phyloP scores from a whole-genome alignment of 2,113 vertebrate genomes.

The Sus scrofa region DNA sequence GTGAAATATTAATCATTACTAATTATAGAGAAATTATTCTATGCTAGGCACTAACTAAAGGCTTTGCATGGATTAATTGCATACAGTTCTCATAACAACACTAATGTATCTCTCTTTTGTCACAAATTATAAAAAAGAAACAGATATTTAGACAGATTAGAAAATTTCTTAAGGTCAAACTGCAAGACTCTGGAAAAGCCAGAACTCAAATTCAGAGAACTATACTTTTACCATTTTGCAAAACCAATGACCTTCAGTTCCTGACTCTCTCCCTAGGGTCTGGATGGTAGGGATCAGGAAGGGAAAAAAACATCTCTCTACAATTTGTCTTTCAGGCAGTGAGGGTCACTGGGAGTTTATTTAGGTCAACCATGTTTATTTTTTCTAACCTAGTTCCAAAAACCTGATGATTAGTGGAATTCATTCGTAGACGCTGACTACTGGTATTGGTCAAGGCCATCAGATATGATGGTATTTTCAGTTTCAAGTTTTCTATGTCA shows the following conservation, averaged over 20 bases:
- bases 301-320: not conserved
- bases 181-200: not conserved
- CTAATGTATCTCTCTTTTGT: not conserved
- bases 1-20: slow-evolving; percentile 22
- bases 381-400: slow-evolving; percentile 10
- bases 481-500: not conserved
- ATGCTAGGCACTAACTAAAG: not conserved
- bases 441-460: not conserved
- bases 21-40: slow-evolving; percentile 41
- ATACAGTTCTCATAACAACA: not conserved
- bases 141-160: not conserved
- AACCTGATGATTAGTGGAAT: not conserved
- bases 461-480: not conserved
- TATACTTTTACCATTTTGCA: not conserved
- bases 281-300: not conserved
- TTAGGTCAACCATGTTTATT: not conserved
- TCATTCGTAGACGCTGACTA: not conserved
- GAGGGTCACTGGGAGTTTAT: not conserved
- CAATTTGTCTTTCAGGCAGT: not conserved
- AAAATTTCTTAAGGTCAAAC: slow-evolving; percentile 8
- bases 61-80: not conserved
- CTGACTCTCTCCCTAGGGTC: not conserved
- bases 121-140: slow-evolving; percentile 1
- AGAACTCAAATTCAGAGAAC: not conserved
- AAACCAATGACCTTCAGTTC: not conserved